phyloP scores from a whole-genome alignment of 2,113 vertebrate species.

The Picathartes gymnocephalus region DNA sequence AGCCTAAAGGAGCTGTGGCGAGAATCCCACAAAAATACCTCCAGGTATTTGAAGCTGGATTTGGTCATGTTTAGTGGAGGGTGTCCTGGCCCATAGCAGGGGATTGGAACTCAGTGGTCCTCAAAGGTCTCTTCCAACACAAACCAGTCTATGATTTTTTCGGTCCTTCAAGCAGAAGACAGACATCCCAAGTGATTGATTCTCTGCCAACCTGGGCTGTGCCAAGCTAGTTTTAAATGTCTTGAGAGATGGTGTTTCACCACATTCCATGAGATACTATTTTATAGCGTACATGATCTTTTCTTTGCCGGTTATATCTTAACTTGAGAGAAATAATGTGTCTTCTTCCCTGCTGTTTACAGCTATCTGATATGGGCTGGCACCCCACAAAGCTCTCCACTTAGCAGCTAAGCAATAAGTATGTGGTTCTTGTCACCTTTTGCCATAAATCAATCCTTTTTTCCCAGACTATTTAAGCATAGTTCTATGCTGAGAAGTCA shows the following conservation, averaged over 20 bases:
- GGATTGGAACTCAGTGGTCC: not conserved
- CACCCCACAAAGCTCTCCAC: not conserved
- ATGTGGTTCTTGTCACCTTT: conserved; percentile 7
- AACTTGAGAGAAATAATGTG: not conserved
- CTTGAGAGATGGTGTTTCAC: conserved; percentile 12
- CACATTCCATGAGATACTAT: not conserved
- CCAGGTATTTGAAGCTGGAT: not conserved
- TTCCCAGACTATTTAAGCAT: not conserved
- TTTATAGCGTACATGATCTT: not conserved
- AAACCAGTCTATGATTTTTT: not conserved
- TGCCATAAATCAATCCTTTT: conserved; percentile 18
- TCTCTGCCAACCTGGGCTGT: not conserved
- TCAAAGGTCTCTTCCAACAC: not conserved
- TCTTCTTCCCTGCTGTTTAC: conserved; percentile 22
- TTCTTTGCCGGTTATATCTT: not conserved
- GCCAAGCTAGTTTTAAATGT: not conserved
- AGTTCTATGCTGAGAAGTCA: not conserved
- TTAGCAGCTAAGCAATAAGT: conserved; percentile 11
- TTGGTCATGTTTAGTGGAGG: not conserved
- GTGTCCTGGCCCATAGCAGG: not conserved
- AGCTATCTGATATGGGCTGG: conserved; percentile 2
- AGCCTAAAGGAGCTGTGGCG: not conserved
- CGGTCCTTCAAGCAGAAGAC: not conserved
- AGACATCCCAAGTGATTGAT: not conserved
- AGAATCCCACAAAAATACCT: not conserved